Conservation (phyloP, 2,113 vertebrate species). For the Apus apus region DNA sequence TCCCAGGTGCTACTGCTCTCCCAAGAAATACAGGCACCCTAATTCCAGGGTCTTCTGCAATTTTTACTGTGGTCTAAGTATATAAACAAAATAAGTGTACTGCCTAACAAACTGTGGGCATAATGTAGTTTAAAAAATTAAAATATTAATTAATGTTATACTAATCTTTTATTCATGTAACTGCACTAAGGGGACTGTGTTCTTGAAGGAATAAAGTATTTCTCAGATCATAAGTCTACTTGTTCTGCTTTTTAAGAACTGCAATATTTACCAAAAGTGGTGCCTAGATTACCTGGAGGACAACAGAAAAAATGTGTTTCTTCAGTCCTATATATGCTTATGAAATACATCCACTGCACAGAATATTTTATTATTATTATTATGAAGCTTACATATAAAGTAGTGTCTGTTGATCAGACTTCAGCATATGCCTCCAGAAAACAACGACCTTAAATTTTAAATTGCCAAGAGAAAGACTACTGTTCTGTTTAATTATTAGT, state of each 20-base stretch:
- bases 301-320: background rate
- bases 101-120: background rate
- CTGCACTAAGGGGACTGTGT: background rate
- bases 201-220: slow-evolving; percentile 18
- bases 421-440: background rate
- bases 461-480: slow-evolving; percentile 16
- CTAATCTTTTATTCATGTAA: slow-evolving; percentile 56
- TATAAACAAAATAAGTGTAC: background rate
- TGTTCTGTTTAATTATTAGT: slow-evolving; percentile 78
- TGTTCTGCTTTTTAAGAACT: background rate
- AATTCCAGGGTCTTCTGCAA: background rate
- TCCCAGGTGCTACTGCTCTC: background rate
- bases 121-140: slow-evolving; percentile 18
- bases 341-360: background rate
- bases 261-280: background rate
- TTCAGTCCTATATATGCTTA: background rate
- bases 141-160: slow-evolving; percentile 22
- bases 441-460: background rate
- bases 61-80: background rate
- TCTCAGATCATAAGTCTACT: slow-evolving; percentile 10
- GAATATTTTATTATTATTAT: background rate
- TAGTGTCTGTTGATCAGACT: background rate
- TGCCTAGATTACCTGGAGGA: background rate
- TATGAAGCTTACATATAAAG: background rate
- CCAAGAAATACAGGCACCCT: background rate